These are phyloP conservation scores for Zapornia atra DNA, from an alignment of 2,113 vertebrate species.

Conservation along the genomic window DNA sequence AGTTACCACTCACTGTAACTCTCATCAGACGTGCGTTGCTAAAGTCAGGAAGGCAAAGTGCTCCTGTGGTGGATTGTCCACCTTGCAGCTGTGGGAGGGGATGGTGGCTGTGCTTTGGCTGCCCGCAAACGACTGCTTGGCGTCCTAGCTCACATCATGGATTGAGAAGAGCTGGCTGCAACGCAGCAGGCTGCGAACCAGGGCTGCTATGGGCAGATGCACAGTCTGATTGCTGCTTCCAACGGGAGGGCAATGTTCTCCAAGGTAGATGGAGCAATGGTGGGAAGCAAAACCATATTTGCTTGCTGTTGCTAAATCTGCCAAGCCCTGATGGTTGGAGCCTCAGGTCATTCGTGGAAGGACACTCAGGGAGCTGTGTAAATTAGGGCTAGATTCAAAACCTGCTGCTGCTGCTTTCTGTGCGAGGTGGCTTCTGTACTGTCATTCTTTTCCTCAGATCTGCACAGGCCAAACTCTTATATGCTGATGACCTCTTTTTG, in stretches of 20 bases:
- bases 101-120: rapidly evolving
- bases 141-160: not conserved
- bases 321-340: not conserved
- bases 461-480: not conserved
- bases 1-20: rapidly evolving
- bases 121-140: rapidly evolving
- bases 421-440: not conserved
- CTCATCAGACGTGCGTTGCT: rapidly evolving
- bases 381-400: not conserved
- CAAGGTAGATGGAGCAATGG: not conserved
- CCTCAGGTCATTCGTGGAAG: not conserved
- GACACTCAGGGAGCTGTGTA: not conserved
- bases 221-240: not conserved
- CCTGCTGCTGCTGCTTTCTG: not conserved
- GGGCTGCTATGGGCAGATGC: not conserved
- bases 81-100: not conserved
- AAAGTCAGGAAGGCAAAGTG: not conserved
- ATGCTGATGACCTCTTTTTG: not conserved
- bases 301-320: not conserved
- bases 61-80: not conserved
- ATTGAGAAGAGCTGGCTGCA: not conserved
- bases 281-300: not conserved
- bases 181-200: rapidly evolving
- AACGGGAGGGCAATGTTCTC: not conserved
- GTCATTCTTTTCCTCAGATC: not conserved